phyloP scores from a whole-genome alignment of 2,888 invertebrate genomes.

The Rhodophaea formosa region DNA sequence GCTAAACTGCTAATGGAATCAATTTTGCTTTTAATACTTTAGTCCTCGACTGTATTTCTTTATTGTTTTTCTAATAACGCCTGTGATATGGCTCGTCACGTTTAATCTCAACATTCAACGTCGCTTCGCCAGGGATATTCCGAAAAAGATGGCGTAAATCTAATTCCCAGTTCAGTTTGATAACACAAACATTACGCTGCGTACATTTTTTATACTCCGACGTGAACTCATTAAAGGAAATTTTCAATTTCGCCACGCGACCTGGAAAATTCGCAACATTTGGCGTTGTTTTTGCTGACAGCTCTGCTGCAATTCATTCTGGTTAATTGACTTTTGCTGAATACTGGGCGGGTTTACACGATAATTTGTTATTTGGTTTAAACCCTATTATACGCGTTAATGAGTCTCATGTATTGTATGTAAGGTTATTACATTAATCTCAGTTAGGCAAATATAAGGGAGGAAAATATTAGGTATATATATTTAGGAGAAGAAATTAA shows the following conservation, averaged over 20 bases:
- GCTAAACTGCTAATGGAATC: neutral
- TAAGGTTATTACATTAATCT: no score
- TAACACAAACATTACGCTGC: neutral
- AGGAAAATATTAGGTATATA: neutral
- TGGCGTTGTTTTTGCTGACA: constrained; percentile 3
- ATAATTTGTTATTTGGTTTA: neutral
- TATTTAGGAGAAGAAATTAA: neutral
- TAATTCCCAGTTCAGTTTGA: neutral
- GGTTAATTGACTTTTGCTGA: constrained; percentile 13
- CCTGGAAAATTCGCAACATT: neutral
- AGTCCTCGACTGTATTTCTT: neutral
- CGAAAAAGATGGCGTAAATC: neutral
- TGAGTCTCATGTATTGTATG: no score
- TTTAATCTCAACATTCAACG: neutral
- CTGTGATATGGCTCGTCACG: neutral
- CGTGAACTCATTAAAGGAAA: neutral
- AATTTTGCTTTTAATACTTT: constrained; percentile 9
- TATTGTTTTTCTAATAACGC: neutral
- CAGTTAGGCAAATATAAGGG: neutral
- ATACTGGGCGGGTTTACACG: neutral
- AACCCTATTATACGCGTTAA: neutral
- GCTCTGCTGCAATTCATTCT: constrained; percentile 10
- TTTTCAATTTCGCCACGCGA: neutral
- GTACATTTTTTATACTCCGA: neutral
- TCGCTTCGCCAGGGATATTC: neutral